Evolutionary conservation across 2,113 vertebrate species (phyloP), one percentile per base, ranked within the genome.

Genomic region (Urocolius indicus): DNA sequence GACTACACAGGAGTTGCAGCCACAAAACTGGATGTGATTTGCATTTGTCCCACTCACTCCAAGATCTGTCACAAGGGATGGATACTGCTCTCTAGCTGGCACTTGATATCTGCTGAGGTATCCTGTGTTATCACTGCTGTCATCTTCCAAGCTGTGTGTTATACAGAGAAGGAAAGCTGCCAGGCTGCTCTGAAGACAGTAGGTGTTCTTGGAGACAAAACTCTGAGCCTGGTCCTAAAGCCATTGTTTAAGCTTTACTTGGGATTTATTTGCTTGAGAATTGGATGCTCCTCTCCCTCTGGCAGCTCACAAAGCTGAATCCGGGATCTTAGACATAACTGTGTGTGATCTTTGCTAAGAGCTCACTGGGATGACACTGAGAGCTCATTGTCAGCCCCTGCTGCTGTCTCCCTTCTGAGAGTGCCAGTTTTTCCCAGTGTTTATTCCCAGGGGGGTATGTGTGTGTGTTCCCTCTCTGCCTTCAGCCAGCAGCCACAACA

Each of bases 121-220:
- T 32, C 65, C 89, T 81, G 1, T 22, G 32, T 61, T 76, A 49
- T 73, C 81, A 16, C 87, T 27, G 51, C 86, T 94, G 52, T 61
- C 88, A 69, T 41, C 91, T 86, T 46, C 94, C 65, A 24, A 46
- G 73, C 76, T 86, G 63, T 1, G 1, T 34, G 63, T 18, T 66
- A 55, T 26, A 46, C 38, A 41, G 78, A 13, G 67, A 14, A 51
- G 63, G 62, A 80, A 48, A 58, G 76, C 68, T 90, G 83, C 93
- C 93, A 90, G 78, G 32, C 7, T 61, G 29, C 54, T 73, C 67
- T 65, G 66, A 17, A 6, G 85, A 49, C 83, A 92, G 79, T 34
- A 83, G 96, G 87, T 94, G 66, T 91, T 79, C 66, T 36, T 91
- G 90, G 91, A 92, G 59, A 19, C 41, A 80, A 62, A 88, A 84